Base-by-base conservation (phyloP, 2,797 vertebrate genomes). In the Bovichtus variegatus region DNA sequence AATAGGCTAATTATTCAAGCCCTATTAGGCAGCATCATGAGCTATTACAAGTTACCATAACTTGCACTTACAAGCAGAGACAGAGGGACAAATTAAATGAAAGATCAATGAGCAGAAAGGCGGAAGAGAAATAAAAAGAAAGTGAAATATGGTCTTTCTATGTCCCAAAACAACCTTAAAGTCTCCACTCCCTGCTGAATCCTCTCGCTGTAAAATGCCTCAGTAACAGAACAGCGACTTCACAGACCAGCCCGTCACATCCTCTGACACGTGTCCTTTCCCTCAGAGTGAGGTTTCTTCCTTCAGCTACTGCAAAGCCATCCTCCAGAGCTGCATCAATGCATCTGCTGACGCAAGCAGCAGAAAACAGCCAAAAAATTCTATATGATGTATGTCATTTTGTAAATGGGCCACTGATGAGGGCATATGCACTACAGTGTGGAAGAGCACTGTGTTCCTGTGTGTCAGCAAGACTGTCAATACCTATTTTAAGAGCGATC, bases 1-100 rank as follows among this genome's bases (percentile, higher is more conserved):
- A 92, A 84, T 57, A 83, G 69, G 74, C 76, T 77, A 87, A 92
- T 90, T 88, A 89, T 86, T 89, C 82, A 78, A 81, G 85, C 74
- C 66, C 63, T 84, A 88, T 91, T 91, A 89, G 70, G 81, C 80
- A 58, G 77, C 80, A 84, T 85, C 78, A 80, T 40, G 31, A 82
- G 75, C 77, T 55, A 81, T 85, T 85, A 86, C 66, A 85, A 83
- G 60, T 85, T 81, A 82, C 91, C 84, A 78, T 83, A 87, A 83
- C 71, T 51, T 57, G 63, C 27, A 58, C 64, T 87, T 47, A 57
- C 54, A 71, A 71, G 74, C 49, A 63, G 55, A 62, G 51, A 68
- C 47, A 36, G 29, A 34, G 25, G 49, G 71, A 70, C 49, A 65
- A 67, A 80, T 58, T 76, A 76, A 77, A 74, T 44, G 2, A 27